These are phyloP conservation scores for Calonectris borealis DNA, from an alignment of 2,113 vertebrate species.

Conservation along the genomic window DNA sequence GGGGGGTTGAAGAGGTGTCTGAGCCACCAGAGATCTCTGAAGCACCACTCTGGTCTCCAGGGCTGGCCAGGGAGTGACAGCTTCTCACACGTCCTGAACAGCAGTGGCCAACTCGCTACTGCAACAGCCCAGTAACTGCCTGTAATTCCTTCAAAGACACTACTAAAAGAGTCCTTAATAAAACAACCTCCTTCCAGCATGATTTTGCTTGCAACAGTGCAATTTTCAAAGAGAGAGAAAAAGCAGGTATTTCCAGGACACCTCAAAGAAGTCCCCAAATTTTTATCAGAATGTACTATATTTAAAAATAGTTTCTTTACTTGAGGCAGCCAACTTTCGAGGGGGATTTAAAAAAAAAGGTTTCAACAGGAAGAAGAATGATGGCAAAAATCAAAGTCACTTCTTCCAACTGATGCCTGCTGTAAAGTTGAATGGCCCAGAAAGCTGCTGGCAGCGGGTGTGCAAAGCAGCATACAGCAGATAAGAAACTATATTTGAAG, in stretches of 20 bases:
- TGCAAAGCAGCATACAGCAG: not conserved
- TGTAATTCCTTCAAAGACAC: not conserved
- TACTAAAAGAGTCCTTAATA: not conserved
- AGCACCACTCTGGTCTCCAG: not conserved
- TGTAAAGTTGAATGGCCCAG: not conserved
- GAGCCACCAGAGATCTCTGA: not conserved
- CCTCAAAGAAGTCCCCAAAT: not conserved
- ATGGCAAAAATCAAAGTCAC: constrained; percentile 32
- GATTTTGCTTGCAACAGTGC: not conserved
- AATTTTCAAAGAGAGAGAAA: not conserved
- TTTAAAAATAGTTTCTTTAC: constrained; percentile 21
- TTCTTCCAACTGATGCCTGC: not conserved
- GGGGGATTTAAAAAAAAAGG: not conserved
- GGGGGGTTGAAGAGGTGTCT: not conserved
- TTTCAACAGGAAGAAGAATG: constrained; percentile 7
- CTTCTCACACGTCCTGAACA: not conserved
- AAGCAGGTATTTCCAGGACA: not conserved
- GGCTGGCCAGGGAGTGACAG: accelerated
- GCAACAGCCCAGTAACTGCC: not conserved
- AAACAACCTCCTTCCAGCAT: not conserved
- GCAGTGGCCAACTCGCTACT: not conserved
- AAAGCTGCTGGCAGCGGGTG: not conserved
- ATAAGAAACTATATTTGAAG: not conserved
- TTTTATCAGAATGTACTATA: not conserved
- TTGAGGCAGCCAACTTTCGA: not conserved